Base-by-base conservation (phyloP, 2,888 invertebrate genomes). In the Diarsia dahlii region DNA sequence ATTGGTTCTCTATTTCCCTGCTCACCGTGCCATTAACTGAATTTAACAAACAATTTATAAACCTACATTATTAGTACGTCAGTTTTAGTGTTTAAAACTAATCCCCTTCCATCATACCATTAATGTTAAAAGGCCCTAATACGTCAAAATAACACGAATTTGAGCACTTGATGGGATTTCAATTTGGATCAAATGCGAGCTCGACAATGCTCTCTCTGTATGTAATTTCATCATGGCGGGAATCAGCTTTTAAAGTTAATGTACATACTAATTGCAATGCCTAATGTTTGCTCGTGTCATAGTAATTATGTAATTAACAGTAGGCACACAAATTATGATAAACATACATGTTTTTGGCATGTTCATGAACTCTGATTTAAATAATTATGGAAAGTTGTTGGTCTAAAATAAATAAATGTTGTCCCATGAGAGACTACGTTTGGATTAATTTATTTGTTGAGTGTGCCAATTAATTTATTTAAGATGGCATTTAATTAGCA, bases 141-240 rank as follows among this genome's bases (percentile, higher is more conserved):
- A 75, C 70, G 39, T 78, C 74, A 78, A 78, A 82, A 78, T 80
- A 80, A 80, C 74, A 78, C 71, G 64, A 80, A 74, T 80, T 75
- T 71, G 68, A 78, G 69, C 68, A 78, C 74, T 84, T 83, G 80
- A 77, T 84, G 72, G 62, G 82, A 80, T 82, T 84, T 81, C 39
- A 81, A 84, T 75, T 71, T 68, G 65, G 75, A 68, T 68, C 65
- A 56, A 83, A 85, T 76, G 77, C 23, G 63, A 74, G 58, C 78
- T 45, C 66, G 73, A 70, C 73, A 69, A 60, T 71, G 50, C 65
- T 28, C 58, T 50, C 63, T 68, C 52, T 58, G 56, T 75, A 67
- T 81, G 60, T 78, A 80, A 80, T 78, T 85, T 78, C 64, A 66
- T 46, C 70, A 28, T 68, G 58, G 46, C 54, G 39, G 58, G 58